A percentile compares a stretch with the other conserved stretches of the same genome.
These are phyloP conservation scores for Dolichallabes microphthalmus DNA, from an alignment of 2,113 vertebrate species.

Conservation along the genomic window DNA sequence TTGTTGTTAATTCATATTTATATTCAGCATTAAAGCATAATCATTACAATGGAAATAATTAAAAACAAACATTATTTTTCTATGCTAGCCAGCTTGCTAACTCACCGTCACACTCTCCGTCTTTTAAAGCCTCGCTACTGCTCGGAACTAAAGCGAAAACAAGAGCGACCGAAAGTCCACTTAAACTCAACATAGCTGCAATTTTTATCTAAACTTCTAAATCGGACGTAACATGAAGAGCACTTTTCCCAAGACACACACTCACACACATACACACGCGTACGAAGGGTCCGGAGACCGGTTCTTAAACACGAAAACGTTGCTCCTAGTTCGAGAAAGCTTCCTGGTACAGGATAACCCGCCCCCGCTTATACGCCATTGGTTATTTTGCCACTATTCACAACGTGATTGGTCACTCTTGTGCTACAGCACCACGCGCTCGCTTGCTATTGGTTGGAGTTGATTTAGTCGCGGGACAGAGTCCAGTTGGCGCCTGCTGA, in stretches of 20 bases:
- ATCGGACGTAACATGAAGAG: background rate
- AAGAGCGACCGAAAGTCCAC: constrained; percentile 79
- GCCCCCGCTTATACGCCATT: constrained; percentile 28
- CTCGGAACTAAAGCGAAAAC: constrained; percentile 75
- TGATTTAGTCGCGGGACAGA: constrained; percentile 54
- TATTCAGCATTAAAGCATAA: background rate
- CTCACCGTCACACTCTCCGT: constrained; percentile 90
- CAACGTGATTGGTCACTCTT: constrained; percentile 67
- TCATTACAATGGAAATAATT: background rate
- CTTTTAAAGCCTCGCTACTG: constrained; percentile 69
- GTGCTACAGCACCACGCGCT: constrained; percentile 53
- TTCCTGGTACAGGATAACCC: constrained; percentile 56
- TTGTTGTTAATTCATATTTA: background rate
- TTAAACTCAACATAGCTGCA: constrained; percentile 74
- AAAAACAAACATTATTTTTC: background rate
- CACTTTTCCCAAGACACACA: background rate
- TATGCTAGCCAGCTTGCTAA: background rate
- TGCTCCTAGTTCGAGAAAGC: constrained; percentile 16
- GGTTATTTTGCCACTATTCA: constrained; percentile 26
- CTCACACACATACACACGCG: constrained; percentile 15
- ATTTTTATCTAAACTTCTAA: background rate
- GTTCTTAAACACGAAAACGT: constrained; percentile 48
- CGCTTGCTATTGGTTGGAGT: constrained; percentile 56
- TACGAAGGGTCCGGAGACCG: constrained; percentile 54
- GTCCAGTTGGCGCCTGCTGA: constrained; percentile 85